Conservation (phyloP, 2,797 vertebrate species). For the Chrosomus eos region DNA sequence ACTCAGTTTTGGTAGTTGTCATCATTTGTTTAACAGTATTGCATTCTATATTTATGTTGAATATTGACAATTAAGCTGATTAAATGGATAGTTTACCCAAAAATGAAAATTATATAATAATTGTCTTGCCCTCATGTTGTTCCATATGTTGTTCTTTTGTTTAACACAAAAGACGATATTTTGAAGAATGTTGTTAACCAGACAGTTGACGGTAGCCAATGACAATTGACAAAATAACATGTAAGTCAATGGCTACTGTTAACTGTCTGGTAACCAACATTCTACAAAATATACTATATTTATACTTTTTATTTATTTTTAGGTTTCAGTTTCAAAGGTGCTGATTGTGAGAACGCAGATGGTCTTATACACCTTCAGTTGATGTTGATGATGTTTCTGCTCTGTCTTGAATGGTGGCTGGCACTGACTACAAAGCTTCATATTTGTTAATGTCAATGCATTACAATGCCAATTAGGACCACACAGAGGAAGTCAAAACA, state of each 20-base stretch:
- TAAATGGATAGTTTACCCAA: neutral
- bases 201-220: neutral
- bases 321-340: neutral
- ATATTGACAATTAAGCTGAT: neutral
- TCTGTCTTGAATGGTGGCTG: conserved; percentile 18
- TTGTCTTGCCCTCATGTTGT: too few species aligned
- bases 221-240: too few species aligned
- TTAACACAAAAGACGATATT: neutral
- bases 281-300: too few species aligned
- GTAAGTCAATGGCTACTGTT: neutral
- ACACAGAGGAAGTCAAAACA: conserved; percentile 3
- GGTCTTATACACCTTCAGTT: conserved; percentile 25
- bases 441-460: conserved; percentile 42
- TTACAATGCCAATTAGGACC: conserved; percentile 46
- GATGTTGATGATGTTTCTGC: neutral
- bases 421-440: conserved; percentile 7
- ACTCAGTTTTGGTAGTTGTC: neutral
- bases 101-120: neutral
- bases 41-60: neutral
- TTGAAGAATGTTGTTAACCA: neutral
- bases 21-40: neutral
- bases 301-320: too few species aligned
- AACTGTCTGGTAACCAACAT: too few species aligned
- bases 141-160: too few species aligned
- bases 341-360: conserved; percentile 39